These are phyloP conservation scores for Etheostoma spectabile DNA, from an alignment of 2,113 vertebrate genomes.

Conservation along the genomic window DNA sequence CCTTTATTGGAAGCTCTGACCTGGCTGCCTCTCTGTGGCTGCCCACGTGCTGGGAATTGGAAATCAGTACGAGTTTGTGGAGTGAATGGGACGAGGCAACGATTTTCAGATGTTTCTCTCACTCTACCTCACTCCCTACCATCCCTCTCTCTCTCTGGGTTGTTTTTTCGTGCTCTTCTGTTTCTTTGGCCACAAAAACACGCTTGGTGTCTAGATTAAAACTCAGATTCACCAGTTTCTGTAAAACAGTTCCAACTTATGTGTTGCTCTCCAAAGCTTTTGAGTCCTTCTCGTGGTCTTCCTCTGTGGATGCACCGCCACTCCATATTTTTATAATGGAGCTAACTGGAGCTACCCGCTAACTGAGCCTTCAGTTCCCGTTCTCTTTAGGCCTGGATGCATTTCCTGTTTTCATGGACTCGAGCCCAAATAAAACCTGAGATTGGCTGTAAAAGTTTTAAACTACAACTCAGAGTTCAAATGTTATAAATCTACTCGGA, in stretches of 20 bases:
- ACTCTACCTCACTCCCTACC: not conserved
- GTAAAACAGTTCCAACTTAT: not conserved
- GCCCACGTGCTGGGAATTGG: constrained; percentile 22
- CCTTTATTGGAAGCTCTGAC: constrained; percentile 35
- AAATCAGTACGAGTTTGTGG: constrained; percentile 66
- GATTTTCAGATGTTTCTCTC: constrained; percentile 4
- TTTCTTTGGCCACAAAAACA: not conserved
- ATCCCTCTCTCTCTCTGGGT: not conserved
- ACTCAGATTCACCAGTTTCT: not conserved
- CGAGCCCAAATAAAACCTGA: too few relatives aligned
- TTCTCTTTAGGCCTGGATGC: too few relatives aligned
- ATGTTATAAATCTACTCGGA: too few relatives aligned
- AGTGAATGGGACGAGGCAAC: constrained; percentile 7
- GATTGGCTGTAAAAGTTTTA: too few relatives aligned
- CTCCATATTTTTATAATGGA: too few relatives aligned
- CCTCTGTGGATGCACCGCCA: not conserved
- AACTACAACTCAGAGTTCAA: too few relatives aligned
- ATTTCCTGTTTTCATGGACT: too few relatives aligned
- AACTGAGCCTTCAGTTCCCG: too few relatives aligned
- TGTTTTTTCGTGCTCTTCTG: not conserved
- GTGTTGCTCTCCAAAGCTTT: not conserved
- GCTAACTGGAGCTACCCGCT: too few relatives aligned
- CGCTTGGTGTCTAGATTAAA: not conserved
- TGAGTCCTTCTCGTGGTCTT: not conserved
- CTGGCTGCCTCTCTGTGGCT: not conserved